Evolutionary conservation across 2,113 vertebrate species (phyloP).

Genomic region (Grammomys surdaster): DNA sequence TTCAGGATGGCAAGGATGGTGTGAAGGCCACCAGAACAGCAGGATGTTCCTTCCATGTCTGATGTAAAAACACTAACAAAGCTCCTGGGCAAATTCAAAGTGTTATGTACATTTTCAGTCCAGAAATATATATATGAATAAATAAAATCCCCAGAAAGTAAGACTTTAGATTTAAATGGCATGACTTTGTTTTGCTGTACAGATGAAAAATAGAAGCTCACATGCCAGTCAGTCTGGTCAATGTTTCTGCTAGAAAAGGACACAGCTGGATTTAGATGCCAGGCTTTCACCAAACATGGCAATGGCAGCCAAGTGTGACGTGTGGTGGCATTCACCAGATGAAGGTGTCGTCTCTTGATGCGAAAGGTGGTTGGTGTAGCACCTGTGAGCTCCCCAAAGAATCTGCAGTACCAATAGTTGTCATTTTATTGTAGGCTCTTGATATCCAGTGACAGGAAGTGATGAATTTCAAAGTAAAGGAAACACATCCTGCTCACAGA

Average conservation of each 20-base stretch:
- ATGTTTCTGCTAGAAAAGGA: background rate
- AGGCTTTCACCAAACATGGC: background rate
- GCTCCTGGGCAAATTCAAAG: background rate
- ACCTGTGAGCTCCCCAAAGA: background rate
- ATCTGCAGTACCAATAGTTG: background rate
- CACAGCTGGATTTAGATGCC: background rate
- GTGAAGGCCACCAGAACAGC: too few species aligned
- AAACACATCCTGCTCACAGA: background rate
- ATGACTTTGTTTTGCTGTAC: background rate
- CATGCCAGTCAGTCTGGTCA: background rate
- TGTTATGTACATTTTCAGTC: background rate
- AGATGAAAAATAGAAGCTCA: background rate
- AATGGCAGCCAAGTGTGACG: fast-evolving
- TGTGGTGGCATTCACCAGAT: fast-evolving
- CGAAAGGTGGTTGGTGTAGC: fast-evolving
- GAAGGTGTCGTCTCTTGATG: fast-evolving
- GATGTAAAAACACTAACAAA: background rate
- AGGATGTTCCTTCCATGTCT: background rate
- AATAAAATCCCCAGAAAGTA: background rate
- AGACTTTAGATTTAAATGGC: background rate
- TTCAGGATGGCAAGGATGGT: background rate
- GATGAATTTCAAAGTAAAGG: background rate
- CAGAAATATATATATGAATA: background rate
- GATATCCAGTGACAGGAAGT: background rate
- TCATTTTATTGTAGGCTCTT: background rate